These are phyloP conservation scores for Seriola aureovittata DNA, from an alignment of 2,113 vertebrate genomes.

Conservation along the genomic window DNA sequence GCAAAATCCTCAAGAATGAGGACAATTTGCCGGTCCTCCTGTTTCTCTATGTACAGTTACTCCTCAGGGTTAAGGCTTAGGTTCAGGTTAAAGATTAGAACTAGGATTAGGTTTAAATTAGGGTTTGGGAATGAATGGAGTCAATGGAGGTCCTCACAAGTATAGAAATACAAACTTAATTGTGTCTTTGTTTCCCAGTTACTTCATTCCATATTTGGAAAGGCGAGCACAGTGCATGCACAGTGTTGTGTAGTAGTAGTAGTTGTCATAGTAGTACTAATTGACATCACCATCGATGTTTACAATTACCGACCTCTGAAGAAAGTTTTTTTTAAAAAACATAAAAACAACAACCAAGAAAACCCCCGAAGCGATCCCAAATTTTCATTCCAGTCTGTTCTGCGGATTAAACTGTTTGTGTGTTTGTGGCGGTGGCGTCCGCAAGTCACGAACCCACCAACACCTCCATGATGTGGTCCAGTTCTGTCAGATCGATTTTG, in stretches of 20 bases:
- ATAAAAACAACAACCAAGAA: constrained; percentile 61
- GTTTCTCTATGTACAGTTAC: constrained; percentile 45
- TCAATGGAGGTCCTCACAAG: constrained; percentile 59
- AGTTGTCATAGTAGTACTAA: constrained; percentile 81
- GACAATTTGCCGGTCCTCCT: constrained; percentile 19
- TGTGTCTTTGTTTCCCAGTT: constrained; percentile 86
- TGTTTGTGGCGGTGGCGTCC: constrained; percentile 19
- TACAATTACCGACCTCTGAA: constrained; percentile 80
- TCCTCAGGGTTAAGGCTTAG: constrained; percentile 64
- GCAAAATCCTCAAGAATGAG: constrained; percentile 30
- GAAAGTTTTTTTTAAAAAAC: constrained; percentile 45
- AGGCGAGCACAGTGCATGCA: constrained; percentile 97
- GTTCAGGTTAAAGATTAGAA: constrained; percentile 46
- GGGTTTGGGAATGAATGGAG: constrained; percentile 34
- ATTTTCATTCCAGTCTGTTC: constrained; percentile 67
- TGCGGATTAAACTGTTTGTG: constrained; percentile 40
- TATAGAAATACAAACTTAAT: constrained; percentile 74
- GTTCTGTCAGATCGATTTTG: constrained; percentile 98
- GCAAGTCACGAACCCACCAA: constrained; percentile 93
- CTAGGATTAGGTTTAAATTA: constrained; percentile 32
- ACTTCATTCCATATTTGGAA: constrained; percentile 82
- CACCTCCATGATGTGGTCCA: constrained; percentile 99
- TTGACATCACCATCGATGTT: constrained; percentile 81
- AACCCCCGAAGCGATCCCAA: constrained; percentile 58
- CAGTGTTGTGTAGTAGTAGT: constrained; percentile 89